Percentiles rank a stretch among this genome's conserved stretches.
These are phyloP conservation scores for Silurus meridionalis DNA, from an alignment of 2,113 vertebrate genomes.

Conservation along the genomic window DNA sequence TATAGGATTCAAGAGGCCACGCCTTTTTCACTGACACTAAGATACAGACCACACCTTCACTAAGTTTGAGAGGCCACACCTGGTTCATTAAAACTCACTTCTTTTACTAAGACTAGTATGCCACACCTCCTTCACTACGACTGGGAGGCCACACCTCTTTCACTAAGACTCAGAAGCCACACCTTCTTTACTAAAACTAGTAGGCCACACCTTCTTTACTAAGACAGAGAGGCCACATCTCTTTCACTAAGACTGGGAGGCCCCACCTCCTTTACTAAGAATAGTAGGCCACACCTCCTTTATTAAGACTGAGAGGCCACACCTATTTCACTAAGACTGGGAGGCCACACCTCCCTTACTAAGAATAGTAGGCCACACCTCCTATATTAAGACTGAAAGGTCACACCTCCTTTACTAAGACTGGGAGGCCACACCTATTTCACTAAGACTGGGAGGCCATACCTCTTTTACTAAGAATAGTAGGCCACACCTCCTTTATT, in stretches of 20 bases:
- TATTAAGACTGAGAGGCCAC: background rate
- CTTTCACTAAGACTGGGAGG: background rate
- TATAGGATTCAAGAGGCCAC: background rate
- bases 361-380: too few relatives aligned
- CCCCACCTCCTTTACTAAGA: background rate
- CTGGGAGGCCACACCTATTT: too few relatives aligned
- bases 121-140: too few relatives aligned
- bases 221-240: background rate
- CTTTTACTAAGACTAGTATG: too few relatives aligned
- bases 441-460: background rate
- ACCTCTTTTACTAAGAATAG: background rate
- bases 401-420: background rate
- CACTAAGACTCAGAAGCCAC: background rate
- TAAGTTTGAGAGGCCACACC: background rate
- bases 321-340: background rate
- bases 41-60: background rate
- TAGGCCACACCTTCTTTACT: background rate
- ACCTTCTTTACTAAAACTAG: background rate
- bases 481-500: background rate
- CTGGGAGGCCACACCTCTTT: too few relatives aligned
- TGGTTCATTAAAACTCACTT: background rate
- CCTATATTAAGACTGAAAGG: background rate
- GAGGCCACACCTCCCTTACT: background rate
- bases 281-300: background rate
- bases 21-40: background rate